These are phyloP conservation scores for Brachynemurus nebulosus DNA, from an alignment of 2,888 invertebrate genomes.

Conservation along the genomic window DNA sequence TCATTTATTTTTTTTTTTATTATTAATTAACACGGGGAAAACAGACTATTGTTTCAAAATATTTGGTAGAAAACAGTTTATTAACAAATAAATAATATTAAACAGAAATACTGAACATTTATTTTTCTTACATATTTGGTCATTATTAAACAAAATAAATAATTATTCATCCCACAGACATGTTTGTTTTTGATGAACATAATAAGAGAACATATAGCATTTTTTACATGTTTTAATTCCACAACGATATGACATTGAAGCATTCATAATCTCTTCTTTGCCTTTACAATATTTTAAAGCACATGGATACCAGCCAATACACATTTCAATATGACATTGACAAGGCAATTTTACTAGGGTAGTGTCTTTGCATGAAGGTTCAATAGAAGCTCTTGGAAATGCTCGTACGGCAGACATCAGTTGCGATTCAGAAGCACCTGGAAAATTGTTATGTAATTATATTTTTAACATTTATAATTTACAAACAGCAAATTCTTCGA, in stretches of 20 bases:
- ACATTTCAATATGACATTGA: slow-evolving; percentile 72
- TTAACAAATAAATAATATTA: too few relatives aligned
- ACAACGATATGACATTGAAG: slow-evolving; percentile 65
- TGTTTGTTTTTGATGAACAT: slow-evolving; percentile 67
- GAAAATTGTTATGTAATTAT: background rate
- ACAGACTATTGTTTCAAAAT: too few relatives aligned
- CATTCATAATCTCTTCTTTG: slow-evolving; percentile 36
- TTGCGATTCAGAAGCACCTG: slow-evolving; percentile 4
- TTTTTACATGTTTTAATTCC: slow-evolving; percentile 92
- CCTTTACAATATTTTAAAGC: slow-evolving; percentile 85
- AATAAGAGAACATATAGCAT: slow-evolving; percentile 79
- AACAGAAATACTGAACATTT: too few relatives aligned
- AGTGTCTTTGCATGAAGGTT: slow-evolving; percentile 2
- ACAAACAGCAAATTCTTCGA: too few relatives aligned
- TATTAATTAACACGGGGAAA: too few relatives aligned
- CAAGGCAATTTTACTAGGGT: slow-evolving; percentile 36
- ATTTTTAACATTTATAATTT: too few relatives aligned
- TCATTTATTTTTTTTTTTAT: too few relatives aligned
- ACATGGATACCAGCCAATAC: slow-evolving; percentile 93
- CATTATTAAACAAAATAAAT: background rate
- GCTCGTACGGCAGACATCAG: slow-evolving; percentile 5
- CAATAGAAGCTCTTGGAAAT: slow-evolving; percentile 1
- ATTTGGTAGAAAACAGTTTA: too few relatives aligned
- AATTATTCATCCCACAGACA: slow-evolving; percentile 70
- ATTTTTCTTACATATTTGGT: too few relatives aligned